These are phyloP conservation scores for Amphilophus citrinellus DNA, from an alignment of 2,113 vertebrate genomes.

Conservation along the genomic window DNA sequence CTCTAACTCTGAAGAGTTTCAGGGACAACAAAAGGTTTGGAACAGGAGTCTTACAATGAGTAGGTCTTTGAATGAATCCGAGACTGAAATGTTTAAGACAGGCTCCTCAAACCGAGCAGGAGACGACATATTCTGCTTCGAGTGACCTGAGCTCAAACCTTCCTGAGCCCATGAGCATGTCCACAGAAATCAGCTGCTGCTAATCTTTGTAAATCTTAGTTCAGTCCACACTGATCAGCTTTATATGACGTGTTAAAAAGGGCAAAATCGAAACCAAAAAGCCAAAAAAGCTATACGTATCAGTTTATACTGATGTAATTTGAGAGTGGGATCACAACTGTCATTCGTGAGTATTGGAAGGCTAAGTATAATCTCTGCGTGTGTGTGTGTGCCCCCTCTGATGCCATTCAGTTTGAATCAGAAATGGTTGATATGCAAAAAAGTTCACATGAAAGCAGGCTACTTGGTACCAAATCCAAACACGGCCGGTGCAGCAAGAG, in stretches of 20 bases:
- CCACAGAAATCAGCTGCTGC: slow-evolving; percentile 49
- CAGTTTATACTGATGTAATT: not conserved
- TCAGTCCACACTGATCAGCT: slow-evolving; percentile 18
- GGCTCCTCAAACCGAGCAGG: not conserved
- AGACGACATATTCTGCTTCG: not conserved
- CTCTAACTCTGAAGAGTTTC: slow-evolving; percentile 24
- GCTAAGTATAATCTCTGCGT: not conserved
- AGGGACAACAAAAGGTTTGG: slow-evolving; percentile 3
- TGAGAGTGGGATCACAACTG: not conserved
- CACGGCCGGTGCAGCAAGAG: not conserved
- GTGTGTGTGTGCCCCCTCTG: not conserved
- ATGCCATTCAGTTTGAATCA: not conserved
- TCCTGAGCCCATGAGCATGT: slow-evolving; percentile 40
- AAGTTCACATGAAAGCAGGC: not conserved
- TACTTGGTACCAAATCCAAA: not conserved
- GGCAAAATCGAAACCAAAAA: not conserved
- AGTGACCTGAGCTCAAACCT: not conserved
- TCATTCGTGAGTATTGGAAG: not conserved
- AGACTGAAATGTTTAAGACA: not conserved
- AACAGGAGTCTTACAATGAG: not conserved
- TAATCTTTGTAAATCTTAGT: slow-evolving; percentile 36
- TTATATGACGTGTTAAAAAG: not conserved
- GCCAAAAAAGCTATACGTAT: not conserved
- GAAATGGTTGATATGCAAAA: not conserved
- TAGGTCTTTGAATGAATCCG: slow-evolving; percentile 5